Base-by-base conservation (phyloP, 2,888 invertebrate species). In the Eupithecia pulchellata region DNA sequence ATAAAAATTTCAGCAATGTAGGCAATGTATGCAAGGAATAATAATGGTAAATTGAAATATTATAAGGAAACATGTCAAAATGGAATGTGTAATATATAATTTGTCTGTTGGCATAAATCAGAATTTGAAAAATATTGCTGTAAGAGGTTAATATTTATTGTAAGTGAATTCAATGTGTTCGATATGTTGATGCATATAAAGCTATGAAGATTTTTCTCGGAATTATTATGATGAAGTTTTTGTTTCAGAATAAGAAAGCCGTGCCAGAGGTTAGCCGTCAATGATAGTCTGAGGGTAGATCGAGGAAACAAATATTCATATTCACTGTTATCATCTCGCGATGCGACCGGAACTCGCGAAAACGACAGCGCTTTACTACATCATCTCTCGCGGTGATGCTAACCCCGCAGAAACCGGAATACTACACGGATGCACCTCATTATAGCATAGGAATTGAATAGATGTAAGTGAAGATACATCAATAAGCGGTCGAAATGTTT, bases 381-480 rank as follows among this genome's bases (percentile, higher is more conserved):
- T 73, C 78, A 77, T 81, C 75, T 79, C 77, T 73, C 71, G 76
- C 74, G 77, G 62, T 58, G 34, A 52, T 61, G 66, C 32, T 17
- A 13, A 27, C 5, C 63, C 29, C 57, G 55, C 55, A 2, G 34
- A 42, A 39, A 20, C 66, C 64, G 64, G 72, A 74, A 75, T 66
- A 79, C 75, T 71, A 72, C 77, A 75, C 73, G 79, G 75, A 77
- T 80, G 86, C 86, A 85, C 85, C 86, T 85, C 88, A 85, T 84
- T 86, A 83, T 91, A 92, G 89, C 82, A 84, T 93, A 93, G 93
- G 93, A 94, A 93, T 93, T 94, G 93, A 93, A 87, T 93, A 92
- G 91, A 82, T 34, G 81, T 92, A 93, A 92, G 92, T 88, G 86
- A 90, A 91, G 89, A 87, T 89, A 92, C 91, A 91, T 91, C 89